Percentiles rank a stretch among this genome's conserved stretches.
phyloP scores from a whole-genome alignment of 1,140 invertebrate species.

The Chironomus tepperi region DNA sequence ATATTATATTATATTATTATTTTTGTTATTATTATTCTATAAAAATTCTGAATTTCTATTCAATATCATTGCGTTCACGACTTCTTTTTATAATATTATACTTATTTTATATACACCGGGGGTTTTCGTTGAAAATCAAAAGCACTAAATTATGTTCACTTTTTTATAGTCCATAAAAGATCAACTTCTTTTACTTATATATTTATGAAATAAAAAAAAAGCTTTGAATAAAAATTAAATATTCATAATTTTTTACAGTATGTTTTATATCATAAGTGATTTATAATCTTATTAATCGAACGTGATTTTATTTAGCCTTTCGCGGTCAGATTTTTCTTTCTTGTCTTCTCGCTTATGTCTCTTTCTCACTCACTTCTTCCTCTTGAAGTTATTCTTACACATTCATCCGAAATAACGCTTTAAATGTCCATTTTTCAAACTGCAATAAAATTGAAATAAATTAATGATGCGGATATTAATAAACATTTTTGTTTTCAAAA shows the following conservation, averaged over 20 bases:
- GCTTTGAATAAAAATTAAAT: conserved; percentile 12
- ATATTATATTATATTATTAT: no score
- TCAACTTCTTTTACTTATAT: conserved; percentile 8
- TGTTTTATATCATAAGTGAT: conserved; percentile 23
- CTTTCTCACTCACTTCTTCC: neutral
- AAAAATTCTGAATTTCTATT: no score
- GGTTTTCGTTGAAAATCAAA: conserved; percentile 6
- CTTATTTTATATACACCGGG: no score
- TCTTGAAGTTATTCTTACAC: neutral
- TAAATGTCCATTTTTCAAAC: conserved; percentile 14
- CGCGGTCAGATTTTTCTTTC: neutral
- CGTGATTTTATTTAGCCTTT: conserved; percentile 11
- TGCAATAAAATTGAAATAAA: conserved; percentile 3
- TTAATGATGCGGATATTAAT: conserved; percentile 14
- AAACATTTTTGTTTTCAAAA: neutral
- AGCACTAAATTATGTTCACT: conserved; percentile 24
- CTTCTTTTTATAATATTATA: no score
- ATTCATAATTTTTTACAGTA: conserved; percentile 23
- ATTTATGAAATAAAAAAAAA: neutral
- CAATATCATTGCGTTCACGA: no score
- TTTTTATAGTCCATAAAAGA: conserved; percentile 16
- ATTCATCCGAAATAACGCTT: neutral
- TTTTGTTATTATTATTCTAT: no score
- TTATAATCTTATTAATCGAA: conserved; percentile 23
- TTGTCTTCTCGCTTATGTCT: neutral